These are phyloP conservation scores for Tiliqua scincoides DNA, from an alignment of 2,113 vertebrate species.

Conservation along the genomic window DNA sequence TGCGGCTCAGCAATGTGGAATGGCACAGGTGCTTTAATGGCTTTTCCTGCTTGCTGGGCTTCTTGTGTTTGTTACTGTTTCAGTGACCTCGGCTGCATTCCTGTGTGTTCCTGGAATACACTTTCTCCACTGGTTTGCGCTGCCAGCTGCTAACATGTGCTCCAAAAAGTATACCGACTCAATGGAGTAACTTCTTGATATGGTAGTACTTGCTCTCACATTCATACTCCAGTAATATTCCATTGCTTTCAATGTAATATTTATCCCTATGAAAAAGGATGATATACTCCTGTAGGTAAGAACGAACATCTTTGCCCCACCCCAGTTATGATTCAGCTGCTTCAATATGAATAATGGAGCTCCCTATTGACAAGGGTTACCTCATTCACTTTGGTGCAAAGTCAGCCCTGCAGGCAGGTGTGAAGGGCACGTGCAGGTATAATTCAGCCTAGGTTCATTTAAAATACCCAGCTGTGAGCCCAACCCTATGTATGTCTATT, in stretches of 20 bases:
- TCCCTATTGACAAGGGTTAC: not conserved
- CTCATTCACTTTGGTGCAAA: not conserved
- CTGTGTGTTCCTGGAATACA: constrained; percentile 17
- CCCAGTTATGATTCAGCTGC: not conserved
- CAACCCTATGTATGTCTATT: too few relatives aligned
- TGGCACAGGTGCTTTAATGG: not conserved
- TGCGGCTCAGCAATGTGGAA: constrained; percentile 12
- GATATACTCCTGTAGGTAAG: not conserved
- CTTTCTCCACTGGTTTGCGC: constrained; percentile 21
- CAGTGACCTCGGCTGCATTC: constrained; percentile 28
- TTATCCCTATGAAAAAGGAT: not conserved
- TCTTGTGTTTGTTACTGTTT: constrained; percentile 29
- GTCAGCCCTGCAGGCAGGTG: not conserved
- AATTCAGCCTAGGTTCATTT: too few relatives aligned
- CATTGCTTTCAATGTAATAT: not conserved
- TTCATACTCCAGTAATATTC: not conserved
- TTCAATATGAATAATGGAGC: not conserved
- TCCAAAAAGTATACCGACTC: not conserved
- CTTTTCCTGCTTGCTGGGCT: constrained; percentile 43
- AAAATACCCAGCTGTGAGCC: too few relatives aligned
- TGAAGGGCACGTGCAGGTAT: not conserved
- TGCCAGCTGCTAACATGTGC: not conserved
- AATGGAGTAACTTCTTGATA: not conserved
- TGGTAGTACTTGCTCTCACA: fast-evolving
- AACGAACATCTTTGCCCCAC: not conserved